Base-by-base conservation (phyloP, 2,888 invertebrate species). In the Ceriagrion tenellum region DNA sequence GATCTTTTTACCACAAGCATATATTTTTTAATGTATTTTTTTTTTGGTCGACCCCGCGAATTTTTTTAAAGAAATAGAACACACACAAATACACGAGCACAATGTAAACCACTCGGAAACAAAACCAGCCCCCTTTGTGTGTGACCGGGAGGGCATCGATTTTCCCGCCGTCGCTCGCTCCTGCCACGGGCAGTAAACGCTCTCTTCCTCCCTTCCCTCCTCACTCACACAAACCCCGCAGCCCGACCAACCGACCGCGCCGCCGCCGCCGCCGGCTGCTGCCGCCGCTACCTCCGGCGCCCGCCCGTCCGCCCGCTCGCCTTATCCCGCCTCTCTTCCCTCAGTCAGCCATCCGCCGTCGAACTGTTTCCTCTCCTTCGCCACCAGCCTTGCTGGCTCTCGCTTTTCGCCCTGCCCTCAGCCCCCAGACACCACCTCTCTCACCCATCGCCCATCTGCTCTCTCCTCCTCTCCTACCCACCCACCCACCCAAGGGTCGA, bases 111-210 rank as follows among this genome's bases (percentile, higher is more conserved):
- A 81, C 35, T 81, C 26, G 81, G 81, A 81, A 81, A 81, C 81
- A 81, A 81, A 81, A 81, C 81, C 81, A 81, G 55, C 6, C 55
- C 40, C 89, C 59, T 59, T 59, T 59, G 16, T 20, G 20, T 59
- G n/a, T 23, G 89, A 89, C 89, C 89, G 35, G 89, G 55, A n/a
- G 47, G 55, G 89, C 55, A 89, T 89, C 89, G 89, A 89, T 89
- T 89, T 89, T 89, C 55, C 89, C 26, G 4, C 40, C 35, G n/a
- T n/a, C 81, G 16, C 81, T 18, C 81, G 26, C 16, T 4, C 23
- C 88, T 23, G 88, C 47, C 40, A 88, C 88, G 88, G 88, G 47
- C 88, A 88, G 23, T 88, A 88, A 88, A 35, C 35, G 88, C 88
- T 88, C 40, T 16, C 35, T 18, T 23, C 23, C 47, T 30, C 18